Conservation (phyloP, 2,797 vertebrate genomes). For the Neostethus bicornis region DNA sequence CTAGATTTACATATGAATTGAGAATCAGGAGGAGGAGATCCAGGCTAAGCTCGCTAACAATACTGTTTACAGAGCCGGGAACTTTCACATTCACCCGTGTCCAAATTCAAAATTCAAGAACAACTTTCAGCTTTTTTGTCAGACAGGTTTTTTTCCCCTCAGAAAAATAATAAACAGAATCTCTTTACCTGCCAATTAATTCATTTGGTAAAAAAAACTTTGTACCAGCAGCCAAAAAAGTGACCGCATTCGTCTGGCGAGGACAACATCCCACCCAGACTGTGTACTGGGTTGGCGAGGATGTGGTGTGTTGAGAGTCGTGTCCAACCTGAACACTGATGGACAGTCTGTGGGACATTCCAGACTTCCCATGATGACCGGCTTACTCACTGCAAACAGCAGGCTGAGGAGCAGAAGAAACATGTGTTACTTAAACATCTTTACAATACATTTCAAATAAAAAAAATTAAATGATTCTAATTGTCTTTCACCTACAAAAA, state of each 20-base stretch:
- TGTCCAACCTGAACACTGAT: slow-evolving; percentile 21
- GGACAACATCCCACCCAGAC: slow-evolving; percentile 41
- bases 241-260: slow-evolving; percentile 25
- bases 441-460: background rate
- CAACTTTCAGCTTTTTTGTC: slow-evolving; percentile 32
- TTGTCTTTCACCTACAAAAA: too few species aligned
- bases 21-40: slow-evolving; percentile 46
- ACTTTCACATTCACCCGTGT: slow-evolving; percentile 44
- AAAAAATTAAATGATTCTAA: too few species aligned
- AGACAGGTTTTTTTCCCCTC: background rate
- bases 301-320: slow-evolving; percentile 32
- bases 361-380: slow-evolving; percentile 21
- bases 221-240: slow-evolving; percentile 42
- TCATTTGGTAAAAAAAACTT: slow-evolving; percentile 31
- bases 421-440: slow-evolving; percentile 5
- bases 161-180: slow-evolving; percentile 28
- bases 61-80: slow-evolving; percentile 22
- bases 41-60: slow-evolving; percentile 23
- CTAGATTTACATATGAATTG: slow-evolving; percentile 66
- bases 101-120: slow-evolving; percentile 37
- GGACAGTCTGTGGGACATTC: slow-evolving; percentile 8
- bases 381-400: slow-evolving; percentile 72
- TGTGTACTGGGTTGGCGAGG: slow-evolving; percentile 29
- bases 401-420: slow-evolving; percentile 62
- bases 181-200: slow-evolving; percentile 39